Evolutionary conservation across 2,113 vertebrate genomes (phyloP), one percentile per base, ranked within the genome.

Genomic region (Zootoca vivipara): DNA sequence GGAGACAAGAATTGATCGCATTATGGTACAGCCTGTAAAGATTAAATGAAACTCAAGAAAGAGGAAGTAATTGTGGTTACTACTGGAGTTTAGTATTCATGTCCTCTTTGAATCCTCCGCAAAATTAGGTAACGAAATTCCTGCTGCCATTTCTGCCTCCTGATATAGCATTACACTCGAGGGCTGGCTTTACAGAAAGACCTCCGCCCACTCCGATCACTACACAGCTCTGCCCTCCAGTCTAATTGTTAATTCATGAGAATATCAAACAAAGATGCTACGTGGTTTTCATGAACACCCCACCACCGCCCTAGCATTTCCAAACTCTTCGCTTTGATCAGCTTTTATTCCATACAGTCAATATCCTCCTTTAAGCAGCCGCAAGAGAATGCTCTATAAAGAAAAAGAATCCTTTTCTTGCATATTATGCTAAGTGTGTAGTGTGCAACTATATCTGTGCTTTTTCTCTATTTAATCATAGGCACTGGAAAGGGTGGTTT

Each of bases 321-420:
- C 26, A 74, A 2, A 2, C 10, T 42, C 65, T 46, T 89, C 62
- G 9, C 15, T 40, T 30, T 24, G 65, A 80, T 84, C 83, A 35
- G 8, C 86, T 58, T 91, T 64, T 9, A 1, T 78, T 86, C 18
- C 77, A 46, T n/a, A 90, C 13, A 58, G 24, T 62, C 82, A 77
- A 79, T 91, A 87, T 38, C 3, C 7, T 86, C 72, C 78, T 86
- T 91, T 78, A 52, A 70, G 81, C 85, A 89, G 24, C 2, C 56
- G 4, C 33, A 87, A 16, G 46, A 74, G 69, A 46, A 87, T 70
- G 15, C 30, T 18, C 35, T 89, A 38, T 73, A 35, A 73, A 73
- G 13, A 73, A 20, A 10, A 73, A 35, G 72, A 73, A 62, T 62
- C 15, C 72, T n/a, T 35, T 33, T 38, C n/a, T 62, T 16, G 13